Evolutionary conservation across 2,797 vertebrate species (phyloP).

Genomic region (Lates japonicus): DNA sequence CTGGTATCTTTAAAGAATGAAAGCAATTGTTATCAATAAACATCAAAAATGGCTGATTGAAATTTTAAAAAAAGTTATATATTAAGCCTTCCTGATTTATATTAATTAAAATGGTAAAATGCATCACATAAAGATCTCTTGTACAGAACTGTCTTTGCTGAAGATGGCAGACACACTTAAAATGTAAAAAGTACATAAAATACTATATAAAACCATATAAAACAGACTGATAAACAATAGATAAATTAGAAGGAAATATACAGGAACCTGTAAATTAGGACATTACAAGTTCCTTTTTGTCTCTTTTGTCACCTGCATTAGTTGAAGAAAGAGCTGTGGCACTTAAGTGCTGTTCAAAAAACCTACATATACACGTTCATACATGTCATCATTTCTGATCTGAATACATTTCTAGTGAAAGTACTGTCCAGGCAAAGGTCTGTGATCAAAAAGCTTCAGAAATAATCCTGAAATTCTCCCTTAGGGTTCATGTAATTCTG

Average conservation of each 20-base stretch:
- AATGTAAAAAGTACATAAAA: not conserved
- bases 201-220: not conserved
- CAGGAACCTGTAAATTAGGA: not conserved
- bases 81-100: not conserved
- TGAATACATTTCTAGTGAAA: not conserved
- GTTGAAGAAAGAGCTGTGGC: not conserved
- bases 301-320: not conserved
- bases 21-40: not conserved
- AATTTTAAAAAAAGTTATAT: not conserved
- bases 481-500: not conserved
- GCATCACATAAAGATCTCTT: not conserved
- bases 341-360: not conserved
- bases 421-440: not conserved
- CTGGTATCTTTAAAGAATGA: rapidly evolving
- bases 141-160: not conserved
- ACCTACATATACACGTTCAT: too few species aligned
- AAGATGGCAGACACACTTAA: not conserved
- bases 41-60: not conserved
- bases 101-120: not conserved
- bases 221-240: not conserved
- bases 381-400: not conserved
- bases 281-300: not conserved
- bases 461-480: not conserved
- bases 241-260: not conserved
- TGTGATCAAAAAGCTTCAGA: not conserved